phyloP scores from a whole-genome alignment of 2,888 invertebrate species.

The Conistra vaccinii region DNA sequence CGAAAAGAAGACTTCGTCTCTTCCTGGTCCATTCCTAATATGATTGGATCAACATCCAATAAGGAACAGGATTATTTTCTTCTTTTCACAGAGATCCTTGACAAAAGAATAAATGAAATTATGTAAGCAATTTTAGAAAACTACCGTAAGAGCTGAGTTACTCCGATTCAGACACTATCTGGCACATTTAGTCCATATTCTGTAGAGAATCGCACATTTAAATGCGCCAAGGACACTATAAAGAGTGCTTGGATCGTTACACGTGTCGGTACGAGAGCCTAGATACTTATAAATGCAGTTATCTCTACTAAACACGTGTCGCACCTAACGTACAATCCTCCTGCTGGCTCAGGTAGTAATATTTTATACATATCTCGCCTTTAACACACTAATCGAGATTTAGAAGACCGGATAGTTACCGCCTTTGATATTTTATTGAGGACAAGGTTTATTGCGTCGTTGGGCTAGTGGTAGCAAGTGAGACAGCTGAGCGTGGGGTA shows the following conservation, averaged over 20 bases:
- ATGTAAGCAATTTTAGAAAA: not conserved
- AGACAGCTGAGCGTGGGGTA: not conserved
- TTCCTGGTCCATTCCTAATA: not conserved
- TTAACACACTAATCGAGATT: constrained; percentile 6
- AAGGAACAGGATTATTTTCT: not conserved
- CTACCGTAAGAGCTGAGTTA: not conserved
- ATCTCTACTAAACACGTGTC: constrained; percentile 40
- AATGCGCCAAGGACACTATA: not conserved
- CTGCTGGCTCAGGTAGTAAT: constrained; percentile 10
- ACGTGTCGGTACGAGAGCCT: constrained; percentile 41
- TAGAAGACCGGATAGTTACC: not conserved
- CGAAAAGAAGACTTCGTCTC: not conserved
- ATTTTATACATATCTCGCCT: constrained; percentile 4
- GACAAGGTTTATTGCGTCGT: not conserved
- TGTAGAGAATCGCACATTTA: not conserved
- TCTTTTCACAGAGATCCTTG: too few relatives aligned
- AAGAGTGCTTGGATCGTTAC: constrained; percentile 37
- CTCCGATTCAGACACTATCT: not conserved
- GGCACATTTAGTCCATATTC: not conserved
- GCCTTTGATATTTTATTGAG: not conserved
- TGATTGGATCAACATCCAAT: constrained; percentile 16
- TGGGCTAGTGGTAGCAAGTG: not conserved
- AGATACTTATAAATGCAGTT: constrained; percentile 18
- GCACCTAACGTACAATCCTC: not conserved
- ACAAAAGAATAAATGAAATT: not conserved